Conservation (phyloP, 35 echinoderm and acorn worm genomes). For the Lytechinus variegatus region DNA sequence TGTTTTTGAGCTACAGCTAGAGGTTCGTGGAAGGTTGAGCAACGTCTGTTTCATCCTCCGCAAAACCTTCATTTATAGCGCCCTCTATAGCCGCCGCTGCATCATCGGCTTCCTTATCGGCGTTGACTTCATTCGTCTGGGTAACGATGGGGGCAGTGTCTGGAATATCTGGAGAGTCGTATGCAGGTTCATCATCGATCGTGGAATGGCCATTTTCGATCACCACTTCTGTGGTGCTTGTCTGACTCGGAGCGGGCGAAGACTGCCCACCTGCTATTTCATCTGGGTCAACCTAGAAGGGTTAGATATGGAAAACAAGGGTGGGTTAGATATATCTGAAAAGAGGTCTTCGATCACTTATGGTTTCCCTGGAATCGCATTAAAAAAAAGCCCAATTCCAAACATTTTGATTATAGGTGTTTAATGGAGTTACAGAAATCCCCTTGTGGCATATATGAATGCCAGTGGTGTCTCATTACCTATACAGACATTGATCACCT, state of each 20-base stretch:
- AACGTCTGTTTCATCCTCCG: conserved; percentile 28
- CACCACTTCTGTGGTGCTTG: not conserved
- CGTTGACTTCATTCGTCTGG: not conserved
- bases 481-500: too few relatives aligned
- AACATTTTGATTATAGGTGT: too few relatives aligned
- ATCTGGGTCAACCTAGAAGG: not conserved
- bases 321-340: too few relatives aligned
- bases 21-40: conserved; percentile 37
- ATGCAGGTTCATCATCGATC: not conserved
- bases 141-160: conserved; percentile 29
- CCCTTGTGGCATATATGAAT: too few relatives aligned
- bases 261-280: not conserved
- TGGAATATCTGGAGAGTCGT: not conserved
- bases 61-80: conserved; percentile 64
- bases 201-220: conserved; percentile 34
- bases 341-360: too few relatives aligned
- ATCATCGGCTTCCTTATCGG: conserved; percentile 47
- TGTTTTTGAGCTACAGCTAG: not conserved
- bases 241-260: not conserved
- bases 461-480: too few relatives aligned
- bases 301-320: too few relatives aligned
- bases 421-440: too few relatives aligned
- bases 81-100: conserved; percentile 49
- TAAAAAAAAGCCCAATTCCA: too few relatives aligned
- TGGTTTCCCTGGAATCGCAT: too few relatives aligned